Conservation (phyloP, 2,888 invertebrate species). For the Yponomeuta malinellus region DNA sequence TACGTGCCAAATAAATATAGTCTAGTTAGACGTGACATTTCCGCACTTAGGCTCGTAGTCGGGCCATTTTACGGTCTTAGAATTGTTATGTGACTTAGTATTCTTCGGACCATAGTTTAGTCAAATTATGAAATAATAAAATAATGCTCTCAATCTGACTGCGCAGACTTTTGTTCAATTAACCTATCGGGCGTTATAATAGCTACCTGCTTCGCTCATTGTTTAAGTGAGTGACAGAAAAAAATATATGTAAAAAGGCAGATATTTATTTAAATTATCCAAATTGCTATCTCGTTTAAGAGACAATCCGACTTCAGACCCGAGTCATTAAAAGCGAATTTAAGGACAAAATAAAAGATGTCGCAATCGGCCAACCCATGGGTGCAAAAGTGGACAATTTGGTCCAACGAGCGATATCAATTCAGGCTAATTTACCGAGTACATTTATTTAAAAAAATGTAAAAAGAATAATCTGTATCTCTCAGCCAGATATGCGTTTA, state of each 20-base stretch:
- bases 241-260: neutral
- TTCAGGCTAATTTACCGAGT: slow-evolving; percentile 48
- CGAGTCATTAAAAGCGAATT: slow-evolving; percentile 20
- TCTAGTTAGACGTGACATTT: too few relatives aligned
- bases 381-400: slow-evolving; percentile 27
- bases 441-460: slow-evolving; percentile 48
- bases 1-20: too few relatives aligned
- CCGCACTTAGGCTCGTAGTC: too few relatives aligned
- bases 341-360: slow-evolving; percentile 38
- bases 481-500: too few relatives aligned
- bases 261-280: neutral
- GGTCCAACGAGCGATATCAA: slow-evolving; percentile 44
- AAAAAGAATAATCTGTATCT: slow-evolving; percentile 43
- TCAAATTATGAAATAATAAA: too few relatives aligned
- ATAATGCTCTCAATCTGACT: too few relatives aligned
- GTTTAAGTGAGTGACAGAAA: neutral
- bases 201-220: neutral
- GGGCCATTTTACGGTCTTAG: too few relatives aligned
- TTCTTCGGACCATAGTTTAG: too few relatives aligned
- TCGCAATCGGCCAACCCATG: slow-evolving; percentile 20
- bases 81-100: too few relatives aligned
- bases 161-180: too few relatives aligned
- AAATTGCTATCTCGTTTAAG: slow-evolving; percentile 8
- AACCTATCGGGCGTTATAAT: too few relatives aligned
- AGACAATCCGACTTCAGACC: neutral